These are phyloP conservation scores for Pseudolycoriella hygida DNA, from an alignment of 2,888 invertebrate genomes.

Conservation along the genomic window DNA sequence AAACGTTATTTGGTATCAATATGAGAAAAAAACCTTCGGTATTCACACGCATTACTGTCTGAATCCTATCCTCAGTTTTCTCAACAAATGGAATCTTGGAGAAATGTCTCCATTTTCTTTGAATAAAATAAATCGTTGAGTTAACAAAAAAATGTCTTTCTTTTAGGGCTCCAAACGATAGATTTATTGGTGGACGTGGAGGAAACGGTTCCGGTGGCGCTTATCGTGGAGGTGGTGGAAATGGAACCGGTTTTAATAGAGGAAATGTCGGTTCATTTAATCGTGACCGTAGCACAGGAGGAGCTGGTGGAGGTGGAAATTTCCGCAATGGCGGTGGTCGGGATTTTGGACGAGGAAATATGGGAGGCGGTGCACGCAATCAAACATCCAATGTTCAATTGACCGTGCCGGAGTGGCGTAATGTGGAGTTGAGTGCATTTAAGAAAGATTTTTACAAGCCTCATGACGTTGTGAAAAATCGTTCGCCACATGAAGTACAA, in stretches of 20 bases:
- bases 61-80: constrained; percentile 8
- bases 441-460: constrained; percentile 70
- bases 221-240: constrained; percentile 64
- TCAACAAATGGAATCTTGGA: constrained; percentile 5
- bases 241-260: constrained; percentile 83
- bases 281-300: constrained; percentile 7
- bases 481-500: constrained; percentile 49
- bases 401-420: constrained; percentile 33
- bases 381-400: constrained; percentile 3
- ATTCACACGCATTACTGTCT: constrained; percentile 8
- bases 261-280: constrained; percentile 10
- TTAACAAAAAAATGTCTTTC: neutral
- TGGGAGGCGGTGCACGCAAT: constrained; percentile 4
- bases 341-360: too few relatives aligned
- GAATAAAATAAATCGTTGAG: neutral
- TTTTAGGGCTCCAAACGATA: neutral
- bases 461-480: constrained; percentile 39
- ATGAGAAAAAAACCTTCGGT: constrained; percentile 7
- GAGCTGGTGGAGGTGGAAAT: constrained; percentile 6
- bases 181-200: neutral
- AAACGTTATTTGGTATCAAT: constrained; percentile 5
- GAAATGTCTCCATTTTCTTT: too few relatives aligned
- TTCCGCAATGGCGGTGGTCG: neutral
- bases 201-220: constrained; percentile 4
- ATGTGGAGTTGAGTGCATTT: constrained; percentile 43